phyloP scores from a whole-genome alignment of 2,113 vertebrate species.

The Stegostoma tigrinum region DNA sequence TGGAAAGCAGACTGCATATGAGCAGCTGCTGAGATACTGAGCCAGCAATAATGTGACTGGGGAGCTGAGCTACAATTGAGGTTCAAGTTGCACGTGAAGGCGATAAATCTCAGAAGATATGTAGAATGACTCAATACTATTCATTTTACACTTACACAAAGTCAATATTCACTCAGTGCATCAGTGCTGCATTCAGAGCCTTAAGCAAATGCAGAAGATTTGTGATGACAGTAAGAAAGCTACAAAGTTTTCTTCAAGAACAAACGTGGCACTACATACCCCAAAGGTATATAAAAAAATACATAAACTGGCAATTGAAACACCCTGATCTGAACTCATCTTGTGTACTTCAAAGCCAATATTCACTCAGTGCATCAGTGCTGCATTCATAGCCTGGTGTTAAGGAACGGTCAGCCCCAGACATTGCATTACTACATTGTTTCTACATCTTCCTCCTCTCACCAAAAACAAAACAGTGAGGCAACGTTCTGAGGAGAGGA shows the following conservation, averaged over 20 bases:
- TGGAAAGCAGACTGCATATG: not conserved
- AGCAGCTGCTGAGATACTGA: not conserved
- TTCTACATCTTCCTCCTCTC: too few species aligned
- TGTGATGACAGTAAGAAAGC: not conserved
- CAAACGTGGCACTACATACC: not conserved
- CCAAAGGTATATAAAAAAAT: too few species aligned
- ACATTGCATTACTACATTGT: too few species aligned
- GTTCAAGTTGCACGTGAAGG: not conserved
- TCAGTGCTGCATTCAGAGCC: not conserved
- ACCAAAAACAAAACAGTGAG: too few species aligned
- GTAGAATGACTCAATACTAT: not conserved
- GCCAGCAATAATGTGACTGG: not conserved
- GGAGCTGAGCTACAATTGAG: not conserved
- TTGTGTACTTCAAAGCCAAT: too few species aligned
- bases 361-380: too few species aligned
- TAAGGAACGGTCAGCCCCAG: too few species aligned
- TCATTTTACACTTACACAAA: too few species aligned
- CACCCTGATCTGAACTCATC: too few species aligned
- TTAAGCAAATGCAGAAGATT: not conserved
- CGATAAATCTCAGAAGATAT: not conserved
- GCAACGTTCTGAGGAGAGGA: too few species aligned
- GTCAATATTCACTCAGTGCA: not conserved
- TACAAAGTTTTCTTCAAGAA: not conserved
- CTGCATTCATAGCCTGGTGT: too few species aligned
- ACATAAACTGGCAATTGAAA: too few species aligned